These are phyloP conservation scores for Drosophila kokeensis DNA, from an alignment of 2,888 invertebrate species.

Conservation along the genomic window DNA sequence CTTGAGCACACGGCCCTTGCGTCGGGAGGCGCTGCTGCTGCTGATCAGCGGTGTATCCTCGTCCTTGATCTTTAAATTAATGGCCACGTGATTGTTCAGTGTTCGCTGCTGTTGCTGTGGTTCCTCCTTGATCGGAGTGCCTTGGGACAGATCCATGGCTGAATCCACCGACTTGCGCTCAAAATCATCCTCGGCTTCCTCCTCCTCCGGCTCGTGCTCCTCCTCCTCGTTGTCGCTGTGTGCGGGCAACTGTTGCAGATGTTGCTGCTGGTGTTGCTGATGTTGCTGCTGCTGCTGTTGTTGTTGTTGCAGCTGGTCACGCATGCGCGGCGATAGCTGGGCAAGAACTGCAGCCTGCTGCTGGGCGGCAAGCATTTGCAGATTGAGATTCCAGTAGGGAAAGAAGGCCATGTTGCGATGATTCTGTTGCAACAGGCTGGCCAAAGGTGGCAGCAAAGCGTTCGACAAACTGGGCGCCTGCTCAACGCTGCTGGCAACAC, in stretches of 20 bases:
- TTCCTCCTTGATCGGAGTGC: conserved; percentile 81
- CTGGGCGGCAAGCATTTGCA: conserved; percentile 85
- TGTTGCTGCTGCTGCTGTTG: conserved; percentile 57
- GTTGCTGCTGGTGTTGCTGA: conserved; percentile 50
- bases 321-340: conserved; percentile 82
- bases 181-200: conserved; percentile 71
- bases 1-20: conserved; percentile 95
- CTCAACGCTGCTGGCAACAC: conserved; percentile 64
- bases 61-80: conserved; percentile 79
- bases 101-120: conserved; percentile 35
- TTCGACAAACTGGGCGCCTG: conserved; percentile 51
- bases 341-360: conserved; percentile 84
- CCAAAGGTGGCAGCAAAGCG: conserved; percentile 79
- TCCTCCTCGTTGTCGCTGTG: conserved; percentile 62
- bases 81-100: conserved; percentile 46
- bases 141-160: conserved; percentile 84
- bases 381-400: conserved; percentile 84
- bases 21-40: conserved; percentile 85
- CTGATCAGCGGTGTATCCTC: conserved; percentile 81
- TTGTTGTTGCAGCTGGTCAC: conserved; percentile 73
- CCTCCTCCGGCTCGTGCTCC: conserved; percentile 62
- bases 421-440: conserved; percentile 82
- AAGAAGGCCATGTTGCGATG: conserved; percentile 83
- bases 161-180: conserved; percentile 80
- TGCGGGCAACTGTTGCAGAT: conserved; percentile 14